phyloP scores from a whole-genome alignment of 2,888 invertebrate species.

The Polydrusus pterygomalis region DNA sequence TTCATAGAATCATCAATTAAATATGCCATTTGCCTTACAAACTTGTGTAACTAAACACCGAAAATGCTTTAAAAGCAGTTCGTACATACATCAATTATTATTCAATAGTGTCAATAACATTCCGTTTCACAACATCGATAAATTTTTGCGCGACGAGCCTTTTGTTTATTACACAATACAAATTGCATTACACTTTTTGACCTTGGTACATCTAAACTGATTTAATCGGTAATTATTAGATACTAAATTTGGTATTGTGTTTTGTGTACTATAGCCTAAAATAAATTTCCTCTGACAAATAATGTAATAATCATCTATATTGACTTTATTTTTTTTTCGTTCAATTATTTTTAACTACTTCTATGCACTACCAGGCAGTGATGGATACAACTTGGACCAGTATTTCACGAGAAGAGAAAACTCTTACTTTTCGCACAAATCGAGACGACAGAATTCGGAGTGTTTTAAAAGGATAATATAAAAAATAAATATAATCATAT shows the following conservation, averaged over 20 bases:
- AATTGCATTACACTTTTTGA: conserved; percentile 18
- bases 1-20: neutral
- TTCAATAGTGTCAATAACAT: conserved; percentile 36
- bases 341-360: neutral
- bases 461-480: too few species aligned
- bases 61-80: conserved; percentile 17
- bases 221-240: conserved; percentile 21
- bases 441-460: too few species aligned
- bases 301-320: too few species aligned
- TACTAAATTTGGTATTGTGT: conserved; percentile 20
- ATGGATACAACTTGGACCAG: too few species aligned
- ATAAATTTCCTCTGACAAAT: neutral
- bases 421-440: too few species aligned
- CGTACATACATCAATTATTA: conserved; percentile 20
- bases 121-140: conserved; percentile 9
- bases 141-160: conserved; percentile 26
- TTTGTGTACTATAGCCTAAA: neutral
- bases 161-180: conserved; percentile 13
- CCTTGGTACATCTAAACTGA: conserved; percentile 22
- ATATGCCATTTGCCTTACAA: neutral
- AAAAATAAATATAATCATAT: too few species aligned
- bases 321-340: too few species aligned
- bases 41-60: conserved; percentile 7
- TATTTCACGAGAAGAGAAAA: too few species aligned
- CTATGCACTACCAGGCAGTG: too few species aligned